phyloP scores from a whole-genome alignment of 2,797 vertebrate species.

The Tragelaphus eurycerus region DNA sequence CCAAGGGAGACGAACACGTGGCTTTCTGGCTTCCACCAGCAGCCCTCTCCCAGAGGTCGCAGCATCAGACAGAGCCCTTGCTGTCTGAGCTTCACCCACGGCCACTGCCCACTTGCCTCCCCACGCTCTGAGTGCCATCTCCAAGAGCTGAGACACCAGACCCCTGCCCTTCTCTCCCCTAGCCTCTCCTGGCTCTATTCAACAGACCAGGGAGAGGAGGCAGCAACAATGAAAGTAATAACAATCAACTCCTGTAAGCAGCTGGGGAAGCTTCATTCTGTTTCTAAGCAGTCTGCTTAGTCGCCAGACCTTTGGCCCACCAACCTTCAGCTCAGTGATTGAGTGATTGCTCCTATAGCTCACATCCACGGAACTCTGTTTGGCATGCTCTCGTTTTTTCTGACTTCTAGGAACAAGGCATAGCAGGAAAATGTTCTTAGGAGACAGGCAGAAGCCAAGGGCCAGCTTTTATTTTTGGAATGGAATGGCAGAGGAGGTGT shows the following conservation, averaged over 20 bases:
- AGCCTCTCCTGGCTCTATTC: background rate
- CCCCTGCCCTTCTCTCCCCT: background rate
- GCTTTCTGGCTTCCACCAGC: background rate
- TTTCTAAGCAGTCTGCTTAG: background rate
- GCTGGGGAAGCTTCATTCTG: background rate
- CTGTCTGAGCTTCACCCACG: background rate
- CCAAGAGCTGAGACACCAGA: background rate
- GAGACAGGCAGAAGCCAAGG: background rate
- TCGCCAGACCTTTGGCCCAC: background rate
- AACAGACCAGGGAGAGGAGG: background rate
- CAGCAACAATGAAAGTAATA: background rate
- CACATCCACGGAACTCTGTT: background rate
- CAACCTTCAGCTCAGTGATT: background rate
- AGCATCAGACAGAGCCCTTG: background rate
- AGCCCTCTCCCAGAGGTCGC: background rate
- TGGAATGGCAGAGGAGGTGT: background rate
- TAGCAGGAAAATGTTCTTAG: background rate
- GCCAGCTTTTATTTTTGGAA: slow-evolving; percentile 54
- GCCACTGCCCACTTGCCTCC: background rate
- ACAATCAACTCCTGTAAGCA: slow-evolving; percentile 34
- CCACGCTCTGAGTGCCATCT: background rate
- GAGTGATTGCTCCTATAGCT: background rate
- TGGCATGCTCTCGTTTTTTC: background rate
- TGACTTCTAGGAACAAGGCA: background rate
- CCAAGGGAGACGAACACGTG: rapidly evolving